Base-by-base conservation (phyloP, 1,140 invertebrate species). In the Tetranychus cinnabarinus region DNA sequence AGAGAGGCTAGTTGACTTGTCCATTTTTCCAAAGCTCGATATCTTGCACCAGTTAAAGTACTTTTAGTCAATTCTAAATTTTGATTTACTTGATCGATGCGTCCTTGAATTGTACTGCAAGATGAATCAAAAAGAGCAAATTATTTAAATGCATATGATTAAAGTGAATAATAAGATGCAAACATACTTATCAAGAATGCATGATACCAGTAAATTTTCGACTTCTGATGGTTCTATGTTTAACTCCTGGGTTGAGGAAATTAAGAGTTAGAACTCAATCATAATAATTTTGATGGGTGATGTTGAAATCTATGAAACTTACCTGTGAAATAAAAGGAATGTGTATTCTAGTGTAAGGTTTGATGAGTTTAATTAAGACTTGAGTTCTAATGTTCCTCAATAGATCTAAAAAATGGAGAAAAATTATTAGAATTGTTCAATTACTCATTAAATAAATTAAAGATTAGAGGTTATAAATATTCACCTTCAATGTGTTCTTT, bases 171-270 rank as follows among this genome's bases (percentile, higher is more conserved):
- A 52, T 52, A 8, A 31, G n/a, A 52, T 12, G 50, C 13, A 36
- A 56, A 56, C 78, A 78, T 73, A 86, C 83, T 84, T 88, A 75
- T 99, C 95, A 66, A 98, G 78, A 72, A 99, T 99, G 74, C 93
- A 97, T 37, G 92, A 95, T n/a, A 98, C 92, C 58, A 99, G 74
- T 36, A 99, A 76, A 74, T 85, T 92, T 76, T 97, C 92, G 36
- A 99, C 93, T 76, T 99, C 96, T 62, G 80, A 79, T 52, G 84
- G 85, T 71, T 95, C 88, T 69, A 99, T 97, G 70, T 97, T 97
- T 35, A 99, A 74, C 73, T 97, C 89, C 74, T 76, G 58, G 64
- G 13, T 52, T 10, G 6, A 56, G 63, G 48, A 58, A 37, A 57
- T 56, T 56, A n/a, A 56, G 7, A 31, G 4, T 34, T 31, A 35